Evolutionary conservation across 2,888 invertebrate species (phyloP), one percentile per base, ranked within the genome.

Genomic region (Lycaena phlaeas): DNA sequence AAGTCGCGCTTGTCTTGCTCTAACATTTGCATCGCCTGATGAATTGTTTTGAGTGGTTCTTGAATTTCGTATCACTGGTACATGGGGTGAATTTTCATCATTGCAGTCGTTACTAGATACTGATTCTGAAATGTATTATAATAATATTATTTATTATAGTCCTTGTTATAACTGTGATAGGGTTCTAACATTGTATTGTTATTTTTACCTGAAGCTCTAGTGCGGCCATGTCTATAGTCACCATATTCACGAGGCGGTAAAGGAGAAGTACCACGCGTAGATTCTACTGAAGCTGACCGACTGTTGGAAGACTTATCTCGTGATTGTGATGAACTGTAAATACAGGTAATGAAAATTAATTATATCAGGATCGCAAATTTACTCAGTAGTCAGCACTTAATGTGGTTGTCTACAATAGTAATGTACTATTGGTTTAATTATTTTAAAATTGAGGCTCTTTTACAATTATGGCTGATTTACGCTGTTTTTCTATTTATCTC

Each of bases 251-350:
- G 63, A 3, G 69, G 70, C 12, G 82, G 76, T n/a, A 15, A 12
- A 22, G 40, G 40, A 1, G 82, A 77, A 12, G 70, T 64, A 14
- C 69, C 77, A n/a, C 81, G 76, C 2, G 78, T 69, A 4, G 85
- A 86, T 36, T 86, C 86, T 42, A 85, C 82, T 1, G 84, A 84
- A 11, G 77, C 75, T 10, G 87, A 86, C 2, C 85, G 73, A 15
- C 88, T 88, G 45, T 75, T 72, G 1, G 89, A 88, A 46, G 90
- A 90, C 61, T 91, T 91, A 50, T 92, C 92, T 37, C 91, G 87
- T 25, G 88, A 89, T 40, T 88, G 82, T 0, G 89, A 86, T 27
- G 79, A 72, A 46, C 91, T 85, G 45, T 11, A n/a, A 26, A 26
- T n/a, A n/a, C n/a, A n/a, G n/a, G n/a, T n/a, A n/a, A n/a, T n/a